Evolutionary conservation across 2,797 vertebrate species (phyloP).

Genomic region (Mallotus villosus): DNA sequence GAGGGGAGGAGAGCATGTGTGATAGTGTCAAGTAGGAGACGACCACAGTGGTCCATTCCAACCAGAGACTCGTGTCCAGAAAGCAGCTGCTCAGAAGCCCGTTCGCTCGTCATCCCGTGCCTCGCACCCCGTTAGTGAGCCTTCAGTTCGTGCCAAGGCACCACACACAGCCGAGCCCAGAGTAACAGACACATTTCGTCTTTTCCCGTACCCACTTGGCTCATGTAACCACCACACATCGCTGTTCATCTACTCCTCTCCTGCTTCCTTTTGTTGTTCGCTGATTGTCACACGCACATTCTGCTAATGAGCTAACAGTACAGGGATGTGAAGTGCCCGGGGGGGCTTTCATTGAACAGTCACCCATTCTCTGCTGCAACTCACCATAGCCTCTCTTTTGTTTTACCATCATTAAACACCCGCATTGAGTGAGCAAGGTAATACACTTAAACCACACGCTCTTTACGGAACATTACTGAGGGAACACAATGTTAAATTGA

Average conservation of each 20-base stretch:
- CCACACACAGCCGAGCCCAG: conserved; percentile 39
- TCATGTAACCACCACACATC: conserved; percentile 16
- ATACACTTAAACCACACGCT: too few relatives aligned
- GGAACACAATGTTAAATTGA: neutral
- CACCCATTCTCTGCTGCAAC: too few relatives aligned
- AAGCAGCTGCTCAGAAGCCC: conserved; percentile 39
- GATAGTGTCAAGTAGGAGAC: conserved; percentile 45
- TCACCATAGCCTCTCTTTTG: too few relatives aligned
- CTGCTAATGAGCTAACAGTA: too few relatives aligned
- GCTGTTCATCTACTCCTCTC: too few relatives aligned
- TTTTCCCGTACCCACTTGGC: conserved; percentile 43
- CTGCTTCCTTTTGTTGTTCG: too few relatives aligned
- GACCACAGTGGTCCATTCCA: conserved; percentile 62
- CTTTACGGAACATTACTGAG: neutral
- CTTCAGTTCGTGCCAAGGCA: conserved; percentile 70
- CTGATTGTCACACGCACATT: too few relatives aligned
- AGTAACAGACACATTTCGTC: conserved; percentile 20
- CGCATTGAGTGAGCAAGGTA: too few relatives aligned
- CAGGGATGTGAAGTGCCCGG: too few relatives aligned
- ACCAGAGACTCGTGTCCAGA: conserved; percentile 53
- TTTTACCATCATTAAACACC: too few relatives aligned
- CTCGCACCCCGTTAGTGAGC: conserved; percentile 74
- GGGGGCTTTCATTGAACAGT: too few relatives aligned
- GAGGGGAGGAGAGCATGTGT: neutral
- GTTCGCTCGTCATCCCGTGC: conserved; percentile 51